phyloP scores from a whole-genome alignment of 1,140 invertebrate species.

The Scaptomyza montana region DNA sequence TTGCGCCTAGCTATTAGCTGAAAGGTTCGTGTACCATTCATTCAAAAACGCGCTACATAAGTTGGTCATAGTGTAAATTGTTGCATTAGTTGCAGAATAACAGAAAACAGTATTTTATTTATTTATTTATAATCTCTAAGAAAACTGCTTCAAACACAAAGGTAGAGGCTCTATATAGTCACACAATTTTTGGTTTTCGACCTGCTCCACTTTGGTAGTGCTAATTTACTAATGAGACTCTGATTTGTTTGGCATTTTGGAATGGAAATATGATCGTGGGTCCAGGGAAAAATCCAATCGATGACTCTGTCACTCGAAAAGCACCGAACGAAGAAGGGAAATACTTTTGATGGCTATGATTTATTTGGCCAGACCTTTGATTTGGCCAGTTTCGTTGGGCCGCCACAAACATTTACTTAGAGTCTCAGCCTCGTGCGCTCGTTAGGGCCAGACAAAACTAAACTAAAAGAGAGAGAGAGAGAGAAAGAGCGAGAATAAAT shows the following conservation, averaged over 20 bases:
- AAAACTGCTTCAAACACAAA: too few species aligned
- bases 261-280: slow-evolving; percentile 22
- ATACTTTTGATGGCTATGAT: slow-evolving; percentile 50
- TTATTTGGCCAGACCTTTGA: slow-evolving; percentile 50
- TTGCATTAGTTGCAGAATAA: too few species aligned
- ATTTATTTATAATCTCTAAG: too few species aligned
- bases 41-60: slow-evolving; percentile 26
- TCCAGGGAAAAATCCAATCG: slow-evolving; percentile 20
- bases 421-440: slow-evolving; percentile 6
- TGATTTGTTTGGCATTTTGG: slow-evolving; percentile 61
- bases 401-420: slow-evolving; percentile 38
- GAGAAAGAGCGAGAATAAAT: slow-evolving; percentile 45
- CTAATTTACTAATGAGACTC: slow-evolving; percentile 76
- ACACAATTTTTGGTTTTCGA: background rate
- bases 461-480: background rate
- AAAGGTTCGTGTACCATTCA: slow-evolving; percentile 52
- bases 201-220: slow-evolving; percentile 48
- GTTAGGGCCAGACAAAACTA: slow-evolving; percentile 4
- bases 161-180: background rate
- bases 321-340: slow-evolving; percentile 28
- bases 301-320: slow-evolving; percentile 39
- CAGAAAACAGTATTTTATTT: too few species aligned
- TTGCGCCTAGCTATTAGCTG: slow-evolving; percentile 25
- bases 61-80: slow-evolving; percentile 15
- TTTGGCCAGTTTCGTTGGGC: slow-evolving; percentile 29